Base-by-base conservation (phyloP, 2,797 vertebrate species). In the Xenops minutus region DNA sequence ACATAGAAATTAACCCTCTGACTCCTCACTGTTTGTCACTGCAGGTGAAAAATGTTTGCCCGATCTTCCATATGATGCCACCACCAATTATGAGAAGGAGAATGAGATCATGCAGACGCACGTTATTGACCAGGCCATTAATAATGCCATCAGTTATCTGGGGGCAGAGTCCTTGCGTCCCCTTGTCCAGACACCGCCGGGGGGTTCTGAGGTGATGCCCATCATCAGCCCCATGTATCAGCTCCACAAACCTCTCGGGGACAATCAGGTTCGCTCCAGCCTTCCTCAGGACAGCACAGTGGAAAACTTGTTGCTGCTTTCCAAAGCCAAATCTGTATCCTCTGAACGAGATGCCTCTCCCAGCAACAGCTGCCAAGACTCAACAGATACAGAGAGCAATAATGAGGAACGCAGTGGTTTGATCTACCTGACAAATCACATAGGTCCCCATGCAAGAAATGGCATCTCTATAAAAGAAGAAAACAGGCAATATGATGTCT, bases 111-210 rank as follows among this genome's bases (percentile, higher is more conserved):
- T 99, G 98, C 99, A 99, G 97, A 99, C 99, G 0, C 99, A 99
- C 1, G 99, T 99, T 87, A 99, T 99, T 29, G 99, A 99, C 98
- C 99, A 99, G 97, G 99, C 99, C 97, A 99, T 99, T 97, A 99
- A 99, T 98, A 99, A 99, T 0, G 99, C 99, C 97, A 99, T 99
- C 97, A 99, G 98, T 93, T 99, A 99, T 97, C 97, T 99, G 86
- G 99, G 99, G 44, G 99, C 99, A 1, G 99, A 99, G 96, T 99
- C 99, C 9, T 97, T 99, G 94, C 99, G 99, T 46, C 99, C 99
- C 3, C 98, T 99, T 59, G 98, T 99, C 64, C 99, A 99, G 97
- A 99, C 99, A 16, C 99, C 99, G 0, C 99, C 99, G 0, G 98
- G 98, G 11, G 97, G 98, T 64, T 98, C 98, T 1, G 99, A 99